These are phyloP conservation scores for Trogon melanurus DNA, from an alignment of 2,113 vertebrate species.

Conservation along the genomic window DNA sequence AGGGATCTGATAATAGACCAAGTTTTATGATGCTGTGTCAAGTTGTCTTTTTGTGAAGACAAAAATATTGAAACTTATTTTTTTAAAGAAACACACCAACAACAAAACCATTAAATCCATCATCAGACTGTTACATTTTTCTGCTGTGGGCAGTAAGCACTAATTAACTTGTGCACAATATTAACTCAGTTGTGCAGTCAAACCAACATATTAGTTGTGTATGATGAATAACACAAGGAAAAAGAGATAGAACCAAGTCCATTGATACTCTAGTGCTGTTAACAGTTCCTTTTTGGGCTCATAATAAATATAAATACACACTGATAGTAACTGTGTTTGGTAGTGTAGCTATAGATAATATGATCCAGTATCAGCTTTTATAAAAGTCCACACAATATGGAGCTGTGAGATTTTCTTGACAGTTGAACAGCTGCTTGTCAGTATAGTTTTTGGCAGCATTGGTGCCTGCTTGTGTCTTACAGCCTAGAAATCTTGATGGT, in stretches of 20 bases:
- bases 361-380: background rate
- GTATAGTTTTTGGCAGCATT: accelerated
- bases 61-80: background rate
- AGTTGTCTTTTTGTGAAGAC: background rate
- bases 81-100: background rate
- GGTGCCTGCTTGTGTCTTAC: background rate
- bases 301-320: background rate
- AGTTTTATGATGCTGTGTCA: background rate
- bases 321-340: background rate
- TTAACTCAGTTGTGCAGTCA: background rate
- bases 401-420: background rate
- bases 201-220: background rate
- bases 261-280: background rate
- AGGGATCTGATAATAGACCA: background rate
- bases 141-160: background rate
- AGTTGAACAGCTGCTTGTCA: background rate
- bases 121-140: background rate
- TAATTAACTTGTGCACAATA: background rate
- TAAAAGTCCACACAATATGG: accelerated
- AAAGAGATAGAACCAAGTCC: background rate
- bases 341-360: background rate
- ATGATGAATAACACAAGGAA: background rate
- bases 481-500: background rate
- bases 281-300: background rate
- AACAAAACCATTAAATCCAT: background rate